Base-by-base conservation (phyloP, 2,113 vertebrate species). In the Origma solitaria region DNA sequence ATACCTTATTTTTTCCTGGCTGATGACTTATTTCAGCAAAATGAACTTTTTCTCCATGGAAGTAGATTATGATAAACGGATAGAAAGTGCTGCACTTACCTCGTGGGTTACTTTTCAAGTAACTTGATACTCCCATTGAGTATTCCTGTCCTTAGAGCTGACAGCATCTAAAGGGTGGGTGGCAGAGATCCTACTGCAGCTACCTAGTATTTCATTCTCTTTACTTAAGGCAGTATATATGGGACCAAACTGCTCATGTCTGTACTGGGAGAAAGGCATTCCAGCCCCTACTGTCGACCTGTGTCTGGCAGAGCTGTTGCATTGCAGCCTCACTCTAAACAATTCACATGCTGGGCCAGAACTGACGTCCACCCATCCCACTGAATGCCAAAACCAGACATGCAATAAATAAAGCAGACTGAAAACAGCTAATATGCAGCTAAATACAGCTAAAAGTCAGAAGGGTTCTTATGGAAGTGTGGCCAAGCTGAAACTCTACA, bases 21-120 rank as follows among this genome's bases (percentile, higher is more conserved):
- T 54, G 58, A 92, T 96, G 17, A 82, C 54, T 64, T 70, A 57
- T 94, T 97, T 78, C 77, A 62, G 31, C 82, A 86, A 94, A 94
- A 80, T n/a, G 33, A 8, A 54, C 33, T 84, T 95, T 94, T 33
- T 57, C 40, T 45, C 12, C 58, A 7, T 30, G 82, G 72, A 91
- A 92, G 24, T 44, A 60, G 54, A 28, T 92, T 62, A 84, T 69
- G 61, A 57, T 69, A 82, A 82, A 89, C 57, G 13, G 13, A 50
- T 64, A 70, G 54, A 82, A 68, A 83, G n/a, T 51, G 11, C 28
- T 70, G 54, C 35, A 83, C 35, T 66, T 93, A 82, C 70, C 45
- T 81, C 15, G 47, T 15, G 12, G 44, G 17, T 64, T 82, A 60
- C 51, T 13, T 66, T 82, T 61, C 58, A 77, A 72, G 62, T 58